Evolutionary conservation across 2,888 invertebrate genomes (phyloP), one percentile per base, ranked within the genome.

Genomic region (Unio delphinus): DNA sequence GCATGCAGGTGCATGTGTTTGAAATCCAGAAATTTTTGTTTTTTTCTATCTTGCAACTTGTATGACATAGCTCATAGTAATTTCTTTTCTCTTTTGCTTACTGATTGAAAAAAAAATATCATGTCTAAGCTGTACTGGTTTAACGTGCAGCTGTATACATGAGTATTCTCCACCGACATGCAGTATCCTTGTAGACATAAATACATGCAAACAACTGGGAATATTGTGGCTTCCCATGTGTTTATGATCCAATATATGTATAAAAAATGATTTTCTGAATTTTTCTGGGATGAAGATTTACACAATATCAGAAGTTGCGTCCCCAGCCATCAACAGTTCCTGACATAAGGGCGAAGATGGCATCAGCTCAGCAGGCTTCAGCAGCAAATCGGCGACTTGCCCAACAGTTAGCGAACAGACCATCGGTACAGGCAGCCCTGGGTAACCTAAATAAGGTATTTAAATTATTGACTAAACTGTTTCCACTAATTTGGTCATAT

Each of bases 341-440:
- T 72, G 79, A 80, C 70, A 83, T 87, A 45, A 76, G 87, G 20
- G 82, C 83, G 61, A 83, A 84, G 73, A 86, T 86, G 81, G 82
- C 81, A 20, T 80, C 81, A 0, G 76, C 83, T 59, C 85, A 86
- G 28, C 85, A 86, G 61, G 84, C 84, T 0, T 80, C 85, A 0
- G 86, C 88, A 18, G 89, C 89, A 80, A 92, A 92, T 80, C 82
- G 90, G 57, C 86, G 91, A 56, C 87, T 92, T 26, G 91, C 91
- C 1, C 90, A 90, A 71, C 91, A 91, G 82, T 91, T 92, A 91
- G 91, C 91, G 61, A 90, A 91, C 72, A 83, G 91, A 69, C 91
- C 91, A 4, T 85, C 90, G 56, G 91, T 91, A 1, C 87, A 90
- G 70, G 91, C 91, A 34, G 82, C 82, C 4, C 76, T 82, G 1